Evolutionary conservation across 2,113 vertebrate genomes (phyloP), one percentile per base, ranked within the genome.

Genomic region (Vimba vimba): DNA sequence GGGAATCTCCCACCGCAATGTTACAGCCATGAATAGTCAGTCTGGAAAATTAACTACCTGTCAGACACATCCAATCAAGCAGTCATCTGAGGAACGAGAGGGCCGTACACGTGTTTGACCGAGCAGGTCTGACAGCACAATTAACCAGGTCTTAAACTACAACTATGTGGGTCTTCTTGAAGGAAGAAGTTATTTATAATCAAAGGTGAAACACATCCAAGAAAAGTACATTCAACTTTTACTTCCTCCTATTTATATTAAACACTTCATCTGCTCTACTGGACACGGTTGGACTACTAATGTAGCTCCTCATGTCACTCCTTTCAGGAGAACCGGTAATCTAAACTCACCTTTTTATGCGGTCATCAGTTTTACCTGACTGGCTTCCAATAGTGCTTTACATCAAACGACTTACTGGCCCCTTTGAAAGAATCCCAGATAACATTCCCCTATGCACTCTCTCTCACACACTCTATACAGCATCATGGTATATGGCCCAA

Each of bases 1-100:
- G 10, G 7, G 60, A 59, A 77, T 52, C 66, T 43, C 27, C 23
- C 17, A 52, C 15, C 73, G 73, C 33, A 57, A 79, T 80, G 59
- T 27, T 64, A 60, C 47, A 73, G 50, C 74, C 60, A 52, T 52
- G 45, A 69, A 25, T 47, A 73, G 78, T 82, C 47, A 64, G 59
- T 52, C 68, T 76, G 68, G 17, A 60, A 93, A 94, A 95, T 96
- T 92, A 95, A 93, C 90, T 91, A 89, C 87, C 92, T 90, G 80
- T 86, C 91, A 94, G 91, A 91, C 89, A 91, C 89, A 93, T 86
- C 91, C 91, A 95, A 94, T 93, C 92, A 92, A 88, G 43, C 43
- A 84, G 88, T 91, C 90, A 92, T 91, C 93, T 91, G 92, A 94
- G 92, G 60, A 74, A 75, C 87, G 91, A 90, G 91, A 90, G 87